Base-by-base conservation (phyloP, 2,797 vertebrate species). In the Crocodylus rhombifer region DNA sequence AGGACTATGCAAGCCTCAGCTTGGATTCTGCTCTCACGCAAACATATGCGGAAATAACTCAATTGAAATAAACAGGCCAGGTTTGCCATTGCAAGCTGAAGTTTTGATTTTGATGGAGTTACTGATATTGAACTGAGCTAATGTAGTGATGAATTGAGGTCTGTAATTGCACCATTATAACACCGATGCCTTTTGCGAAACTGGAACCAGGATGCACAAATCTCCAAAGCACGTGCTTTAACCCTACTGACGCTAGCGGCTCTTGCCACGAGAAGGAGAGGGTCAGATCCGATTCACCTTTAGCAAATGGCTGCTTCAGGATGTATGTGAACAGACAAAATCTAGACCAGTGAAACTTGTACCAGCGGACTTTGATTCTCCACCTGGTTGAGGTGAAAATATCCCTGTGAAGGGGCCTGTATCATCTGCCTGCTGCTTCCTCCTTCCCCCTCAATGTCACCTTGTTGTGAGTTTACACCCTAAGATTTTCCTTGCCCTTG, bases 61-160 rank as follows among this genome's bases (percentile, higher is more conserved):
- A 2, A 0, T 4, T 76, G 12, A 65, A 71, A 74, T 2, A 61
- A 87, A 36, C 56, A 62, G 20, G 63, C 42, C 80, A 6, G 89
- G 55, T 82, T 1, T 61, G 82, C 1, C 79, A 26, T 2, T 64
- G n/a, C 57, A 4, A 25, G 3, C 55, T 58, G 33, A 73, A 79
- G 79, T 55, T 4, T 71, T 58, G 10, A 0, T 87, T 78, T 83
- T 71, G 57, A 33, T 5, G 4, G 57, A 64, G 28, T n/a, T 61
- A 4, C 0, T 55, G 42, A 2, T 42, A 13, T 1, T 16, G 60
- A 93, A 21, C 25, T 62, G 1, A 0, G 51, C 33, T 15, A 23
- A 30, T 23, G 2, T 2, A 0, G 4, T 3, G 28, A 14, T 58
- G 86, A 20, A 3, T 0, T 60, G 71, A 28, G 57, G 62, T 6